Conservation (phyloP, 2,888 invertebrate species). For the Trypoxylon attenuatum region DNA sequence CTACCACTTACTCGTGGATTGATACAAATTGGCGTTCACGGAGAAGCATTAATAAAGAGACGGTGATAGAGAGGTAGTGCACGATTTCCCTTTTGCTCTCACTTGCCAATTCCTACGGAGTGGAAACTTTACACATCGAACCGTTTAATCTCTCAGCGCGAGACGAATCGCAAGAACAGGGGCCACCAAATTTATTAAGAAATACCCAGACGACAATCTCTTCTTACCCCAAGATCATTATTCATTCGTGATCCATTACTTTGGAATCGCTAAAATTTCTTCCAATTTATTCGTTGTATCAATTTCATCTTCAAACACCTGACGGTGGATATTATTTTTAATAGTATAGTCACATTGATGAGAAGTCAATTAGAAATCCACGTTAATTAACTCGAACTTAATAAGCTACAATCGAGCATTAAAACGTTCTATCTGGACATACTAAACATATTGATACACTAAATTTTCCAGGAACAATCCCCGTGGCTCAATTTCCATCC, state of each 20-base stretch:
- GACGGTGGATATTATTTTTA: too few relatives aligned
- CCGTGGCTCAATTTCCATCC: constrained; percentile 5
- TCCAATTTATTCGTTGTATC: too few relatives aligned
- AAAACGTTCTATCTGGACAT: too few relatives aligned
- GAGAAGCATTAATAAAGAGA: background rate
- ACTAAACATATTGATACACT: too few relatives aligned
- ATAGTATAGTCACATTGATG: too few relatives aligned
- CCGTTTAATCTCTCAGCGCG: background rate
- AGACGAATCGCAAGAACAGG: background rate
- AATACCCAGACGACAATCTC: background rate
- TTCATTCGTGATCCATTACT: too few relatives aligned
- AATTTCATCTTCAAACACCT: too few relatives aligned
- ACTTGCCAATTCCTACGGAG: background rate
- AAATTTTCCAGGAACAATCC: too few relatives aligned
- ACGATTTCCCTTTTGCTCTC: background rate
- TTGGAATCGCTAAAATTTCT: too few relatives aligned
- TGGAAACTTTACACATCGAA: background rate
- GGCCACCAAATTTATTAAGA: background rate
- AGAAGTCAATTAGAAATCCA: too few relatives aligned
- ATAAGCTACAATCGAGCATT: too few relatives aligned
- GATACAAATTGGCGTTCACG: background rate
- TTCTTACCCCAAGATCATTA: background rate
- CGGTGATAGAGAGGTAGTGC: background rate
- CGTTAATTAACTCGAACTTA: too few relatives aligned
- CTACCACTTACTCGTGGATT: background rate